Conservation (phyloP, 2,113 vertebrate species). For the mouse (Mus musculus) region DNA sequence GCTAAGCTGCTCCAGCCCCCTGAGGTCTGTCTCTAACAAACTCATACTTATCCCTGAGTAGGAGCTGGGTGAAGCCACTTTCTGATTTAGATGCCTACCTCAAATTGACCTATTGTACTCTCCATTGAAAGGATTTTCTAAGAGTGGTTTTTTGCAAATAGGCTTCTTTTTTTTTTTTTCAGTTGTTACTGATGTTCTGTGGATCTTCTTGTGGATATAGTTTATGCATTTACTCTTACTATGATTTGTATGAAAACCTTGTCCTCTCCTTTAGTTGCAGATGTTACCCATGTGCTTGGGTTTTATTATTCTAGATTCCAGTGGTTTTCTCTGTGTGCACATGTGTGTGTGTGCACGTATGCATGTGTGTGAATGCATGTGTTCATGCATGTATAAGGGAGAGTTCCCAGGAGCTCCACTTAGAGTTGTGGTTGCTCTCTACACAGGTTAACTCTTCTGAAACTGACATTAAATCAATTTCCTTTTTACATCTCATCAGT, state of each 20-base stretch:
- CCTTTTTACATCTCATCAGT: not conserved
- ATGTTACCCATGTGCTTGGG: not conserved
- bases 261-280: not conserved
- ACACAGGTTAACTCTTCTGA: not conserved
- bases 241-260: not conserved
- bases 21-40: not conserved
- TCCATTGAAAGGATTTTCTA: not conserved
- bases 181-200: not conserved
- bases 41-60: not conserved
- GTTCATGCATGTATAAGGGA: no score
- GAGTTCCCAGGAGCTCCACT: no score
- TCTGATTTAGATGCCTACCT: not conserved
- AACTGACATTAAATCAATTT: not conserved
- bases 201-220: not conserved
- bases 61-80: not conserved
- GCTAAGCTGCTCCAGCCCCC: not conserved
- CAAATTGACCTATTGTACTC: not conserved
- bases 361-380: not conserved
- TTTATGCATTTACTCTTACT: not conserved
- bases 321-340: not conserved
- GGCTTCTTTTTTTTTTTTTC: not conserved
- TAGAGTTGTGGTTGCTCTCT: not conserved
- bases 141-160: not conserved
- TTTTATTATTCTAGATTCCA: not conserved
- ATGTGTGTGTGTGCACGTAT: not conserved